phyloP scores from a whole-genome alignment of 2,113 vertebrate species.

The Pteropus alecto region DNA sequence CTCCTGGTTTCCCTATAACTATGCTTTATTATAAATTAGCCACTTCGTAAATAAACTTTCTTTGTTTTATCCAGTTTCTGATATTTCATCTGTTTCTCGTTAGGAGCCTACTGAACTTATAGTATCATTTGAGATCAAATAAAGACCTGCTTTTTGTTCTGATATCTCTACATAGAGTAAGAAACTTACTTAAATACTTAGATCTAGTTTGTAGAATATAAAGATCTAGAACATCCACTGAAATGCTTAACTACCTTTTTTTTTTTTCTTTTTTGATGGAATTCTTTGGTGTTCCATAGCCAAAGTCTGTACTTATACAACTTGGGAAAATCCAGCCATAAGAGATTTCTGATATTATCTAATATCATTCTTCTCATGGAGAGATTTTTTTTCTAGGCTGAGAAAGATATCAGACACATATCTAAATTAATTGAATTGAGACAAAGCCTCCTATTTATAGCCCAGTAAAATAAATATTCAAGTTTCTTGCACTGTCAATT shows the following conservation, averaged over 20 bases:
- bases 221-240: not conserved
- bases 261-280: not conserved
- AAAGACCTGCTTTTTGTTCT: rapidly evolving
- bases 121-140: not conserved
- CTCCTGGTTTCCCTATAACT: not conserved
- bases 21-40: not conserved
- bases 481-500: not conserved
- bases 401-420: not conserved
- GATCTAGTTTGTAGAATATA: not conserved
- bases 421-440: not conserved
- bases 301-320: not conserved
- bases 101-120: not conserved
- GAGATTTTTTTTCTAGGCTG: not conserved
- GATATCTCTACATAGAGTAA: not conserved
- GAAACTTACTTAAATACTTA: not conserved
- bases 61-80: not conserved
- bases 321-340: not conserved
- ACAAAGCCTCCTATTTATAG: not conserved
- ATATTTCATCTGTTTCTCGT: not conserved
- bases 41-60: not conserved
- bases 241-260: not conserved
- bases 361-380: not conserved
- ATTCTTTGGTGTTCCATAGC: not conserved
- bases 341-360: not conserved
- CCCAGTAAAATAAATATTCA: not conserved